These are phyloP conservation scores for Pristiophorus japonicus DNA, from an alignment of 2,113 vertebrate genomes.

Conservation along the genomic window DNA sequence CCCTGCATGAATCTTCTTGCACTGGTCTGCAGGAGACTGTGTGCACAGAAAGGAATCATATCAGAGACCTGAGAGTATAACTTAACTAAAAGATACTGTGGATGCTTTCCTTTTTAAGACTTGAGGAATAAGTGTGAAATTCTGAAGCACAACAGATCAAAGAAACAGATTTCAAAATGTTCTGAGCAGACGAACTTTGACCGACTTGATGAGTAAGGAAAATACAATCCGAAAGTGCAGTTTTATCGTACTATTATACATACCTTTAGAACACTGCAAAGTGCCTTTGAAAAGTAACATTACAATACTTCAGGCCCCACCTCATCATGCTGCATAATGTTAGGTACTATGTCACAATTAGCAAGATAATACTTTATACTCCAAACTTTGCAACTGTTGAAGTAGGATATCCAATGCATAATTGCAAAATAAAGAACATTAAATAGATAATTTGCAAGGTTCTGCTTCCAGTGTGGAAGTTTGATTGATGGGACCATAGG, in stretches of 20 bases:
- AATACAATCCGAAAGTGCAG: background rate
- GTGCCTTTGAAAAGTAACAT: background rate
- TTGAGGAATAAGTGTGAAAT: background rate
- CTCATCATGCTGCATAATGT: background rate
- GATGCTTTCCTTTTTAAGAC: background rate
- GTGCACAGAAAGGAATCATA: conserved; percentile 21
- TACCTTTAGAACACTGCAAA: background rate
- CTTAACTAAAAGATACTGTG: background rate
- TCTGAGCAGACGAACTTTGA: background rate
- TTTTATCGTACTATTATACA: background rate
- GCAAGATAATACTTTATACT: background rate
- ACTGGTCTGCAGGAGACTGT: conserved; percentile 68
- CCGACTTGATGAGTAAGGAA: background rate
- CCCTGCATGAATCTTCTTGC: conserved; percentile 66
- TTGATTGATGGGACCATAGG: background rate
- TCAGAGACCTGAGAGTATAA: conserved; percentile 21
- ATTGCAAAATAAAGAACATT: background rate
- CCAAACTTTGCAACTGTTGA: background rate
- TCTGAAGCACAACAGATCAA: background rate
- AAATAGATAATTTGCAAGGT: background rate
- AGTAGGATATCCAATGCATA: background rate
- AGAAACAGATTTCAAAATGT: background rate
- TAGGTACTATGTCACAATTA: background rate
- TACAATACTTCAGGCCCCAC: background rate
- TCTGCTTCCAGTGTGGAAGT: background rate